These are phyloP conservation scores for Grapholita molesta DNA, from an alignment of 1,140 invertebrate species.

Conservation along the genomic window DNA sequence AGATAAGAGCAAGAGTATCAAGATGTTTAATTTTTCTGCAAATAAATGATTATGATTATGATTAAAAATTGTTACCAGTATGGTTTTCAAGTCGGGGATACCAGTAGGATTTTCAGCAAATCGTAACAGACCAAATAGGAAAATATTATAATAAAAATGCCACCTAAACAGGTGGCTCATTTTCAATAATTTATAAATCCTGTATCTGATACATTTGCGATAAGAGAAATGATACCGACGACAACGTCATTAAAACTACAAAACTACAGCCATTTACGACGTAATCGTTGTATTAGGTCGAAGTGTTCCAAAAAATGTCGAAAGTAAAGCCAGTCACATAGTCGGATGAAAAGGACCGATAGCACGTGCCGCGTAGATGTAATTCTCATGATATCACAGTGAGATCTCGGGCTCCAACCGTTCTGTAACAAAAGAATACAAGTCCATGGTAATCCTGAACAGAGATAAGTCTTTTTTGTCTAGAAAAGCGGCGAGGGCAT, in stretches of 20 bases:
- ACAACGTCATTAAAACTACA: not conserved
- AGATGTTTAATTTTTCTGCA: no score
- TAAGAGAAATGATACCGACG: not conserved
- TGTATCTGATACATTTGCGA: not conserved
- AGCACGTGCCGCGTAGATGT: conserved; percentile 49
- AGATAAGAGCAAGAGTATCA: no score
- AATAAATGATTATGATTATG: no score
- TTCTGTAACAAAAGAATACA: not conserved
- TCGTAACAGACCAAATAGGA: no score
- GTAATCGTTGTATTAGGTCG: conserved; percentile 2
- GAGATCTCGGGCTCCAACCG: conserved; percentile 4
- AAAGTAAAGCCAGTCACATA: conserved; percentile 13
- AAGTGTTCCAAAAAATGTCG: not conserved
- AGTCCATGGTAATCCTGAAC: not conserved
- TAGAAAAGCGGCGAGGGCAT: not conserved
- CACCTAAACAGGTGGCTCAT: no score
- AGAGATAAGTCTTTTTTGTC: not conserved
- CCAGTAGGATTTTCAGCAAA: no score
- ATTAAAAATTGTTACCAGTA: no score
- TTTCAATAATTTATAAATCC: not conserved
- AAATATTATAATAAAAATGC: no score
- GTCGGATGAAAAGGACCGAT: conserved; percentile 19
- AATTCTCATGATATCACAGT: conserved; percentile 15
- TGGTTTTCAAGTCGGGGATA: no score
- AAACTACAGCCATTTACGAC: conserved; percentile 1